A percentile compares a stretch with the other conserved stretches of the same genome.
These are phyloP conservation scores for Sebastes minor DNA, from an alignment of 2,797 vertebrate species.

Conservation along the genomic window DNA sequence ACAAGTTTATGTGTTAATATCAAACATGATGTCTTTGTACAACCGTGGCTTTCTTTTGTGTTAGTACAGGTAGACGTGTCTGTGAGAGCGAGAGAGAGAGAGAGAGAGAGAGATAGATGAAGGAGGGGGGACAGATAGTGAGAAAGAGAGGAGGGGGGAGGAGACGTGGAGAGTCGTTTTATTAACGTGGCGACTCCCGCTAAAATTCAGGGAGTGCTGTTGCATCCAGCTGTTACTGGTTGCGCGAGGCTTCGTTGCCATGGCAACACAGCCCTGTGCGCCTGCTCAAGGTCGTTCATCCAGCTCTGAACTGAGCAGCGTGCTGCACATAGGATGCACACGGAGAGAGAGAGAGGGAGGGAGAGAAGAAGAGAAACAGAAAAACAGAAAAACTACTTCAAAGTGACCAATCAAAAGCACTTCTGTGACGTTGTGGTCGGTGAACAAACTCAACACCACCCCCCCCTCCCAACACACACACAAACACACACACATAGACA, in stretches of 20 bases:
- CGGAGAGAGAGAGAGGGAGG: conserved; percentile 4
- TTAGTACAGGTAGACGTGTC: background rate
- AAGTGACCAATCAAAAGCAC: conserved; percentile 76
- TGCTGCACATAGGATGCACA: conserved; percentile 70
- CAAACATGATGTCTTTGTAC: conserved; percentile 25
- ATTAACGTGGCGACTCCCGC: conserved; percentile 79
- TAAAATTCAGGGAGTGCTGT: conserved; percentile 81
- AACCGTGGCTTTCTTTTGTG: conserved; percentile 52
- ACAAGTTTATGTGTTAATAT: conserved; percentile 36
- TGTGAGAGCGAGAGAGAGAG: background rate
- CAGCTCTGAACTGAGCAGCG: conserved; percentile 77
- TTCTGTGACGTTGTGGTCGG: conserved; percentile 52
- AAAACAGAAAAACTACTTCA: conserved; percentile 63
- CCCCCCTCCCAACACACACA: background rate
- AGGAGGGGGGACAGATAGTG: background rate
- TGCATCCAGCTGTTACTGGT: conserved; percentile 86
- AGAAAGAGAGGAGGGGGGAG: conserved; percentile 26
- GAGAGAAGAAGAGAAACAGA: conserved; percentile 14
- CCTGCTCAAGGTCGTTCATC: conserved; percentile 94
- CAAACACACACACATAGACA: background rate
- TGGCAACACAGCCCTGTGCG: conserved; percentile 88
- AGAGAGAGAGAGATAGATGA: background rate
- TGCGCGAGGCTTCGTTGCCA: conserved; percentile 87
- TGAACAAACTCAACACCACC: conserved; percentile 33
- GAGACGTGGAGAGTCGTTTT: conserved; percentile 71